Evolutionary conservation across 2,113 vertebrate species (phyloP).

Genomic region (Callocephalon fimbriatum): DNA sequence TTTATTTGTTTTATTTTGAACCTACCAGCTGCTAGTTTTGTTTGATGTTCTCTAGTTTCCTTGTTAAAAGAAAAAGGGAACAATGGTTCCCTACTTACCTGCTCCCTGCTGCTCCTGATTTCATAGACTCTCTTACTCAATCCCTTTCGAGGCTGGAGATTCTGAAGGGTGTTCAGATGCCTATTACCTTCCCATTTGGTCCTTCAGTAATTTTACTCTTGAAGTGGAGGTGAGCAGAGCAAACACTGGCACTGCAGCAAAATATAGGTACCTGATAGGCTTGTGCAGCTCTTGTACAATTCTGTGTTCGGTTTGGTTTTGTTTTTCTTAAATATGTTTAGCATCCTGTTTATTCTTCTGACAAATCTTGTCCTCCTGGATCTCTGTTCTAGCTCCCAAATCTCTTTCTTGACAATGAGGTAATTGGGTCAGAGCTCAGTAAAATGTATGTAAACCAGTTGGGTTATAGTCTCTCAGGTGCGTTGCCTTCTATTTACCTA

Average conservation of each 20-base stretch:
- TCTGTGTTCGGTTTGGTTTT: not conserved
- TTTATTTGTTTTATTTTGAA: slow-evolving; percentile 72
- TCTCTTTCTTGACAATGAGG: not conserved
- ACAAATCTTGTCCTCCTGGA: not conserved
- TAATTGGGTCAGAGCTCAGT: not conserved
- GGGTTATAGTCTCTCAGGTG: not conserved
- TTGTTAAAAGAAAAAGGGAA: slow-evolving; percentile 39
- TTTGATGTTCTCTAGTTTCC: slow-evolving; percentile 71
- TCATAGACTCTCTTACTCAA: not conserved
- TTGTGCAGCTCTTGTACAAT: not conserved
- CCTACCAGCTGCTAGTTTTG: slow-evolving; percentile 67
- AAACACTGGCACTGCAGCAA: not conserved
- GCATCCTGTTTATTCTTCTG: not conserved
- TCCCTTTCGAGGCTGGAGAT: not conserved
- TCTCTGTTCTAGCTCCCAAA: not conserved
- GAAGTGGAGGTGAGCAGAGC: not conserved
- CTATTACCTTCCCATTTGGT: not conserved
- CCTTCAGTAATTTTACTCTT: not conserved
- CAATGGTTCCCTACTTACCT: slow-evolving; percentile 21
- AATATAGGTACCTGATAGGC: too few species aligned
- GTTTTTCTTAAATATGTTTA: not conserved
- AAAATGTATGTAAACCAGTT: not conserved
- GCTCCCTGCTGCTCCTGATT: not conserved
- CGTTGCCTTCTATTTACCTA: not conserved
- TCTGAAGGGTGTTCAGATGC: not conserved